Base-by-base conservation (phyloP, 2,797 vertebrate species). In the Enteromius paludinosus region DNA sequence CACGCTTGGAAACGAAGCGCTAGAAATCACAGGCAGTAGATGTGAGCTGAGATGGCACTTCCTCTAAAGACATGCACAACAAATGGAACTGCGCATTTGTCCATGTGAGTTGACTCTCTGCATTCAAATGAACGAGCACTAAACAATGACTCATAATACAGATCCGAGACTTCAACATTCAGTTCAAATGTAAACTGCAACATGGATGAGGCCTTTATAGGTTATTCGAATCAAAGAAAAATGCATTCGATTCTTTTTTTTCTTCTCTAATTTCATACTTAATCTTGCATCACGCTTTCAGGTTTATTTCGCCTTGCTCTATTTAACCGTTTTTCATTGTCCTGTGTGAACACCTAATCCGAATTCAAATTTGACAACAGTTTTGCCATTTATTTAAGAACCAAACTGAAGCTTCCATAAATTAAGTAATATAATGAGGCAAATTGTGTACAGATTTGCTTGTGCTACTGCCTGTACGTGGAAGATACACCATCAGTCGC, bases 21-120 rank as follows among this genome's bases (percentile, higher is more conserved):
- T 95, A 96, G 96, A 96, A 97, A 96, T 97, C 96, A 96, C 96
- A 97, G 95, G 92, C 93, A 93, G 93, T 70, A 92, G 95, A 97
- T 95, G 96, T 95, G 96, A 93, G 91, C 93, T 90, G 92, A 96
- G 97, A 97, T 96, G 96, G 95, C 97, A 97, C 95, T 95, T 97
- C 96, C 95, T 96, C 95, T 94, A 93, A 88, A 90, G 94, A 93
- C 92, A 92, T 92, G 87, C 90, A 93, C 94, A 95, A 98, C 97
- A 98, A 98, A 98, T 95, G 95, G 93, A 95, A 93, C 92, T 91
- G 94, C 91, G 91, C 96, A 94, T 94, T 97, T 95, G 96, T 95
- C 90, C 91, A 79, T 87, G 79, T 83, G 89, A 90, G 91, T 94
- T 92, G 93, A 72, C 92, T 91, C 79, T 15, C 79, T 62, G 77